Base-by-base conservation (phyloP, 2,113 vertebrate genomes). In the Barbus barbus region DNA sequence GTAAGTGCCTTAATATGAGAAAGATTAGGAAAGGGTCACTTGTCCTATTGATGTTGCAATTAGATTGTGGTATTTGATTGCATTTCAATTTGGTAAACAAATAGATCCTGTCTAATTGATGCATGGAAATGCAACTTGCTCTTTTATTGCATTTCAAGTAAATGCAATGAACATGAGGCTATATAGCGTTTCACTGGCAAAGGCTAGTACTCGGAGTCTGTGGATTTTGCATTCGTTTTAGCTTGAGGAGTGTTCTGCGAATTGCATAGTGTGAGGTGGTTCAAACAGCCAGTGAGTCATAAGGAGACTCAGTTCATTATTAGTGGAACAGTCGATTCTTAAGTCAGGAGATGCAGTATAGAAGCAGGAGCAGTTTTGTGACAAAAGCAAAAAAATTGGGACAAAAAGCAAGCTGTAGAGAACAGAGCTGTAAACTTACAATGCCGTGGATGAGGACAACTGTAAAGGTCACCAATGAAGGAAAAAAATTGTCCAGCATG, bases 211-310 rank as follows among this genome's bases (percentile, higher is more conserved):
- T 56, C 2, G 16, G 9, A 22, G 53, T 56, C 53, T n/a, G 53
- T 56, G 53, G 53, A 22, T 56, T 56, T 44, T 75, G 72, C 7
- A 51, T 75, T 75, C 26, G 22, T 51, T 75, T 75, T 31, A 51
- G 73, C 73, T 48, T 31, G 13, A 48, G 46, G 28, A 36, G 51
- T 36, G 20, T 58, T 58, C 2, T 12, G 26, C 1, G 75, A 53
- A 56, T 78, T 38, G 51, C 31, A 28, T 18, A 31, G 9, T n/a
- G 28, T 9, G 48, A 22, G 24, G 16, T 33, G 74, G 18, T 13
- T 77, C 74, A 77, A 56, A 58, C 51, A 33, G 75, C 51, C 46
- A 58, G 51, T 78, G 75, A 78, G 51, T 78, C 75, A 77, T 58
- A 28, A 22, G 3, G 28, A 77, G 12, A 22, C 51, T 58, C 44